Evolutionary conservation across 2,113 vertebrate genomes (phyloP).

Genomic region (Rhabdornis inornatus): DNA sequence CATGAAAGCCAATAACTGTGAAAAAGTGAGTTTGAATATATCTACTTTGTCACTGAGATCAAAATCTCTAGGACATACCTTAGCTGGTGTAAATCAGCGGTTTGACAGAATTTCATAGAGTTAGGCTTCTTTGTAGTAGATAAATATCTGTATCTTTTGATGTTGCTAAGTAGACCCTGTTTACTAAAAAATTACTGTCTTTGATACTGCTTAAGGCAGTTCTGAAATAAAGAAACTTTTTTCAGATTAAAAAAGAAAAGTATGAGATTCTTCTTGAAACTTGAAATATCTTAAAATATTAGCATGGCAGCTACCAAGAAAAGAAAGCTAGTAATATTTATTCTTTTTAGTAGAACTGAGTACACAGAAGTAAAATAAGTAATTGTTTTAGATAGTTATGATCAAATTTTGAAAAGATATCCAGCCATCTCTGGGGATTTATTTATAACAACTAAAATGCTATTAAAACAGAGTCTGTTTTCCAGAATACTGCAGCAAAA

Average conservation of each 20-base stretch:
- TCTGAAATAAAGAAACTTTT: background rate
- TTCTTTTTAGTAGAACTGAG: background rate
- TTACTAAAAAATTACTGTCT: background rate
- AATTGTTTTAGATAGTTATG: background rate
- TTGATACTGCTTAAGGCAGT: background rate
- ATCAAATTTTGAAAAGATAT: background rate
- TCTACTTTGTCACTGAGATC: background rate
- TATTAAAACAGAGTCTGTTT: background rate
- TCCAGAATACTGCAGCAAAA: background rate
- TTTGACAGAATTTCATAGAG: background rate
- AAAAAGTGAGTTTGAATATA: background rate
- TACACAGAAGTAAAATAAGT: background rate
- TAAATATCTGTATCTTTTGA: background rate
- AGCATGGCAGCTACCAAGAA: background rate
- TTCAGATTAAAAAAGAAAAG: background rate
- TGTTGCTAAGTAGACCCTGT: background rate
- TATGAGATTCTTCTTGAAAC: background rate
- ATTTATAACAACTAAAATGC: background rate
- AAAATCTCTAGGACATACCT: background rate
- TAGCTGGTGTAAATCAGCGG: background rate
- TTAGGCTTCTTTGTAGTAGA: background rate
- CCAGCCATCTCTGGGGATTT: background rate
- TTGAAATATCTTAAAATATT: background rate
- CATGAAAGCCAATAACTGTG: background rate
- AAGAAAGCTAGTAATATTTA: background rate